Percentiles rank a stretch among this genome's conserved stretches.
These are phyloP conservation scores for Etheostoma spectabile DNA, from an alignment of 2,113 vertebrate species.

Conservation along the genomic window DNA sequence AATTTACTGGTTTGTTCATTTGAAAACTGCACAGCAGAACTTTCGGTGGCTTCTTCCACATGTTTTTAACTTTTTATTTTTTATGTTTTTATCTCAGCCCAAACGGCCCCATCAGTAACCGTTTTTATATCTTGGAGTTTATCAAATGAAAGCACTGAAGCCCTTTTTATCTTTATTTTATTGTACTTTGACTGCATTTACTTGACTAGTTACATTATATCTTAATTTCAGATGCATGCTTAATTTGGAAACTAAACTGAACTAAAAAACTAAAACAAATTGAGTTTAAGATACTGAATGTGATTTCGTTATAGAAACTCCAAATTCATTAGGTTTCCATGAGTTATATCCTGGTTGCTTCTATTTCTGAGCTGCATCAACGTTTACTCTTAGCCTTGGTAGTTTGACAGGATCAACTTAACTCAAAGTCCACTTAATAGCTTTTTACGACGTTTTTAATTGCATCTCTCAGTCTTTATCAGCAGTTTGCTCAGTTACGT, in stretches of 20 bases:
- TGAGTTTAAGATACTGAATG: background rate
- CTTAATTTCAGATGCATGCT: background rate
- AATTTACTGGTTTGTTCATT: background rate
- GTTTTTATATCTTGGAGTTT: slow-evolving; percentile 27
- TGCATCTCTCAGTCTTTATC: background rate
- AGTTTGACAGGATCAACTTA: background rate
- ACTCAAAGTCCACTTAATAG: background rate
- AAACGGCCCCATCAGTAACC: slow-evolving; percentile 2
- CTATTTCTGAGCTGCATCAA: background rate
- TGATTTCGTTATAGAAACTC: background rate
- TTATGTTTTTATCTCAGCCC: slow-evolving; percentile 19
- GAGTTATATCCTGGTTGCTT: background rate
- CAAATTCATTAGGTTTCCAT: background rate
- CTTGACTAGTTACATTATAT: background rate
- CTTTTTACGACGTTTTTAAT: background rate
- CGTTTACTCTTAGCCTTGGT: background rate
- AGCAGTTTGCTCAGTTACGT: background rate
- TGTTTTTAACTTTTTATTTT: slow-evolving; percentile 15
- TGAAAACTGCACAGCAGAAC: slow-evolving; percentile 15
- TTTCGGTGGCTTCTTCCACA: slow-evolving; percentile 1
- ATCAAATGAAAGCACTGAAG: slow-evolving; percentile 50
- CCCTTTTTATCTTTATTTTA: slow-evolving; percentile 8
- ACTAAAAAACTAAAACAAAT: background rate
- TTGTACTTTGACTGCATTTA: background rate
- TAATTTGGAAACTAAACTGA: background rate